Conservation (phyloP, 2,113 vertebrate species). For the Pteropus alecto region DNA sequence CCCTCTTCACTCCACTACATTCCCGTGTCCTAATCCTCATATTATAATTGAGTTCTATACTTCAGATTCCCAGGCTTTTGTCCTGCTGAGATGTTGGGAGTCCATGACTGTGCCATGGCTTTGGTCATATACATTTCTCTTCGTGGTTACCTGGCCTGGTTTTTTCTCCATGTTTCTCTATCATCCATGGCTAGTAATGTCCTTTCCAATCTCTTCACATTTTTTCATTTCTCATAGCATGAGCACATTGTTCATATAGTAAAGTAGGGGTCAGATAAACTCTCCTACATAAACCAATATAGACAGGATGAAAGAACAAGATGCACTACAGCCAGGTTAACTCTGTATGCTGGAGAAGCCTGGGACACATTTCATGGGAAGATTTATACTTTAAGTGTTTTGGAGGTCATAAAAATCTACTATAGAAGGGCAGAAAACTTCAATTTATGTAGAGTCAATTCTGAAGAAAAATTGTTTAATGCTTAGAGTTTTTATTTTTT, state of each 20-base stretch:
- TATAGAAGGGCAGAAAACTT: background rate
- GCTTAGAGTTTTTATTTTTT: slow-evolving; percentile 17
- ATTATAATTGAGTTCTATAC: no score
- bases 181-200: background rate
- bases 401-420: background rate
- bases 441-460: background rate
- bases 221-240: background rate
- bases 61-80: background rate
- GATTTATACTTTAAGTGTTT: background rate
- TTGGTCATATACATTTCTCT: background rate
- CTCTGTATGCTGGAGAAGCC: background rate
- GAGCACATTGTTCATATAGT: background rate
- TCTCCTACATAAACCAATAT: background rate
- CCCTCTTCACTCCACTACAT: fast-evolving
- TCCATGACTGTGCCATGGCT: background rate
- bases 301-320: background rate
- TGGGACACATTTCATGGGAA: background rate
- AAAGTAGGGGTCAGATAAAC: background rate
- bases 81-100: background rate
- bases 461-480: slow-evolving; percentile 38
- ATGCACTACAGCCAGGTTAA: no score
- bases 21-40: fast-evolving
- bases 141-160: background rate
- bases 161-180: background rate
- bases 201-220: background rate